Base-by-base conservation (phyloP, 92 coral and sea anemone species). In the Zoanthus gigantus region DNA sequence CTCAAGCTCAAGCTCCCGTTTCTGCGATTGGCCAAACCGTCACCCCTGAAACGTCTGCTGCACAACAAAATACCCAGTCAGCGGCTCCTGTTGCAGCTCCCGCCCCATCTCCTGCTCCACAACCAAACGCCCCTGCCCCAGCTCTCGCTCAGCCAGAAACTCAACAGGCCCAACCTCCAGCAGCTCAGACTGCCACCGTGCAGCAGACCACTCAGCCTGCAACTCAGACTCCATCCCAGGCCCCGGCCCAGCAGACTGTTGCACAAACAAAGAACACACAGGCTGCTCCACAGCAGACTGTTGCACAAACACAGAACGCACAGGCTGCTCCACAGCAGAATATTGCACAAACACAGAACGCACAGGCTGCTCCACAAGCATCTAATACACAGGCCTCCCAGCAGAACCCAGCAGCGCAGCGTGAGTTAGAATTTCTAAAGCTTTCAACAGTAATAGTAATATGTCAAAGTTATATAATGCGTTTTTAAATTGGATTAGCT, bases 121-220 rank as follows among this genome's bases (percentile, higher is more conserved):
- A 60, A 65, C 30, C 71, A 0, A 58, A 78, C 34, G 53, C 83
- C 7, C 83, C 83, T 3, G 71, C n/a, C 31, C 83, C 83, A 7
- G 83, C 72, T 8, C 71, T 71, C 30, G 83, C 83, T 60, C 83
- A 60, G 7, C 52, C 71, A 13, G 29, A 16, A 23, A 67, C 83
- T 17, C 83, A 78, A 23, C 83, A 57, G 71, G 53, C 18, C 31
- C 82, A 77, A 46, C 34, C 67, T 13, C 72, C 83, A 13, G 67
- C 71, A 9, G 72, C 83, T 46, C 83, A 77, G 83, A 14, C 69
- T 12, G 71, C 50, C 15, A 14, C 71, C 69, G 47, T 10, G 72
- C 83, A 78, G 72, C 69, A 63, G 23, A 63, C 12, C 69, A 63
- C 83, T 28, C 71, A 78, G 83, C 69, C 71, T 28, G 72, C 83